These are phyloP conservation scores for Esox lucius DNA, from an alignment of 2,797 vertebrate species.

Conservation along the genomic window DNA sequence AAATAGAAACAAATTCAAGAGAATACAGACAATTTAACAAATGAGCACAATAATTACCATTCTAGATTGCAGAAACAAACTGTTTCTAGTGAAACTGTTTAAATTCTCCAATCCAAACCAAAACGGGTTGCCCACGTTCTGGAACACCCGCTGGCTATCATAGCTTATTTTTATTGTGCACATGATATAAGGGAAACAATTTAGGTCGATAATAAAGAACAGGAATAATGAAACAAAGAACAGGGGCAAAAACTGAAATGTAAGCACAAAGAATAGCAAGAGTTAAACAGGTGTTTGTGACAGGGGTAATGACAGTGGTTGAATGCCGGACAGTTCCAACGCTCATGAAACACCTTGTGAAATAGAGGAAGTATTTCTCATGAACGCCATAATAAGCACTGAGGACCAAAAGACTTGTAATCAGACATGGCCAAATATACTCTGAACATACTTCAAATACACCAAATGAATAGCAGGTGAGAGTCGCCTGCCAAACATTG, in stretches of 20 bases:
- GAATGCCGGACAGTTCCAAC: not conserved
- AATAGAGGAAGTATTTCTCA: not conserved
- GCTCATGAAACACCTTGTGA: slow-evolving; percentile 9
- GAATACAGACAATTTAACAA: no score
- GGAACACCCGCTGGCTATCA: not conserved
- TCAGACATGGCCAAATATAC: not conserved
- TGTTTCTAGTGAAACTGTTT: no score
- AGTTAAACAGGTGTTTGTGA: not conserved
- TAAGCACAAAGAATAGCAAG: not conserved
- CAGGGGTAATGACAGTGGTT: not conserved
- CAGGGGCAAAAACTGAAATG: not conserved
- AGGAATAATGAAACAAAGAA: not conserved
- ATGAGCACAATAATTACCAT: no score
- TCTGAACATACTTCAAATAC: not conserved
- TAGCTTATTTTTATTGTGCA: not conserved
- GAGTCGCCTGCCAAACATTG: not conserved
- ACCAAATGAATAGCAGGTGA: slow-evolving; percentile 1
- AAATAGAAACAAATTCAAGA: no score
- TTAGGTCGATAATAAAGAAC: not conserved
- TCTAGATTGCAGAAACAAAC: no score
- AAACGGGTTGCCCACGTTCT: slow-evolving; percentile 27
- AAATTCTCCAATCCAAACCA: slow-evolving; percentile 14
- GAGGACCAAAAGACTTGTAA: not conserved
- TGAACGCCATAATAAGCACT: not conserved
- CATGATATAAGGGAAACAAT: not conserved